phyloP scores from a whole-genome alignment of 2,797 vertebrate species.

The Intellagama lesueurii region DNA sequence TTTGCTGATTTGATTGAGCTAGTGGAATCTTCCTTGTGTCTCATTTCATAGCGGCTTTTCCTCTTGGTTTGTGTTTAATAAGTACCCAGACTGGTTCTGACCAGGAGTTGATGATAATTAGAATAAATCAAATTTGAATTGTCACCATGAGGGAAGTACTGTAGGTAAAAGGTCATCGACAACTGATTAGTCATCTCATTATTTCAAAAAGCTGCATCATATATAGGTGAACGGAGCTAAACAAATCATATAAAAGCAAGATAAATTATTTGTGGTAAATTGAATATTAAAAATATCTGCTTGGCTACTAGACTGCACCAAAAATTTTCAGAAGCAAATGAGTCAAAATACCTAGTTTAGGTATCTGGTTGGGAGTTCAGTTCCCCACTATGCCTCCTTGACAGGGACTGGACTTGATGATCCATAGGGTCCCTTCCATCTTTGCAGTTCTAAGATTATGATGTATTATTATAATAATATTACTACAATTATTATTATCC shows the following conservation, averaged over 20 bases:
- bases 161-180: conserved; percentile 48
- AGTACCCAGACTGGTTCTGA: conserved; percentile 55
- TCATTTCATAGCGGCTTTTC: conserved; percentile 27
- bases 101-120: background rate
- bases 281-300: too few relatives aligned
- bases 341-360: too few relatives aligned
- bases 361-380: too few relatives aligned
- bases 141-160: conserved; percentile 21
- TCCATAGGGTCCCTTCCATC: too few relatives aligned
- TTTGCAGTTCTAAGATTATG: too few relatives aligned
- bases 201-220: background rate
- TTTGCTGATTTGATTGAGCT: too few relatives aligned
- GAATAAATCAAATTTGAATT: conserved; percentile 41
- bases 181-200: background rate
- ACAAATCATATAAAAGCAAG: fast-evolving
- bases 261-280: background rate
- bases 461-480: too few relatives aligned
- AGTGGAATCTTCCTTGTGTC: background rate
- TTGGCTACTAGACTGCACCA: background rate
- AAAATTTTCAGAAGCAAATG: background rate
- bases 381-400: too few relatives aligned
- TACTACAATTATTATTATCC: too few relatives aligned
- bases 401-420: too few relatives aligned
- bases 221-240: fast-evolving
- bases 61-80: fast-evolving